Evolutionary conservation across 2,113 vertebrate species (phyloP).

Genomic region (Aldabrachelys gigantea): DNA sequence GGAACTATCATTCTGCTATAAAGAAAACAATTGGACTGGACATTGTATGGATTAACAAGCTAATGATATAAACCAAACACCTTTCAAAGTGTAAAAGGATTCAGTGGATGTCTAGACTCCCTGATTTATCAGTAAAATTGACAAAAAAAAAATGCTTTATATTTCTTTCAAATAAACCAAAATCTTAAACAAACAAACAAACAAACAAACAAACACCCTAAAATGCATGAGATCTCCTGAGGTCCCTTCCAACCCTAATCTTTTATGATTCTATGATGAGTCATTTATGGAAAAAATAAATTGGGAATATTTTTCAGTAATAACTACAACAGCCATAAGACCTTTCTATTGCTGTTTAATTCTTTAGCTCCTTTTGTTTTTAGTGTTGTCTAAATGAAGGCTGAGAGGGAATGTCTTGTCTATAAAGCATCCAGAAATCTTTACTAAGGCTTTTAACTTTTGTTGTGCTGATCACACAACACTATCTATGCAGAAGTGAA

Average conservation of each 20-base stretch:
- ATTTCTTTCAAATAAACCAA: conserved; percentile 20
- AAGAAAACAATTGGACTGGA: not conserved
- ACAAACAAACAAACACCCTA: not conserved
- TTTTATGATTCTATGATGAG: not conserved
- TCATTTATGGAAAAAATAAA: not conserved
- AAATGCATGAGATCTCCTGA: not conserved
- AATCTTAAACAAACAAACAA: too few species aligned
- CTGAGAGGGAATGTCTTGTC: not conserved
- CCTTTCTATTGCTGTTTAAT: conserved; percentile 22
- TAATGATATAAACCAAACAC: not conserved
- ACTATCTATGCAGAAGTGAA: conserved; percentile 4
- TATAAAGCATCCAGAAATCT: conserved; percentile 22
- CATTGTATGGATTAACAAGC: not conserved
- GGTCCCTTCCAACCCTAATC: too few species aligned
- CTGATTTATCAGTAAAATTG: conserved; percentile 37
- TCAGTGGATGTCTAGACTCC: not conserved
- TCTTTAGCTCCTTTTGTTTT: not conserved
- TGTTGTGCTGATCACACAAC: not conserved
- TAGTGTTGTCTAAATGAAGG: not conserved
- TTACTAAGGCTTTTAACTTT: conserved; percentile 9
- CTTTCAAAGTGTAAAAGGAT: conserved; percentile 27
- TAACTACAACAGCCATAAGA: not conserved
- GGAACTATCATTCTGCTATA: not conserved
- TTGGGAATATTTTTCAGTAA: not conserved
- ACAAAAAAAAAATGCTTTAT: not conserved